These are phyloP conservation scores for Phalloptychus januarius DNA, from an alignment of 2,797 vertebrate species.

Conservation along the genomic window DNA sequence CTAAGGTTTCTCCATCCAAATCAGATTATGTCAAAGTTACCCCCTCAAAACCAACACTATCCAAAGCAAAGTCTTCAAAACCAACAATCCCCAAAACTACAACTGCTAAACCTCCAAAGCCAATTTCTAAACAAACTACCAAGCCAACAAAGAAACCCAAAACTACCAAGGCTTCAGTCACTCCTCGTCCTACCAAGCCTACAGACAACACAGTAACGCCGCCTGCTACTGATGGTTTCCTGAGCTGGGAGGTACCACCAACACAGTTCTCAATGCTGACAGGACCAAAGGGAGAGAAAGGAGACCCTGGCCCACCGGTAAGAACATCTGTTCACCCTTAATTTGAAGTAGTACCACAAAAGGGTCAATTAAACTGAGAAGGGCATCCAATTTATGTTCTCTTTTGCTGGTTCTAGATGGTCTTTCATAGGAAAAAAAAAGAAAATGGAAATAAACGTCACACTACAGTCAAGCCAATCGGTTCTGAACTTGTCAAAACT, in stretches of 20 bases:
- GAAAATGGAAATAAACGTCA: conserved; percentile 17
- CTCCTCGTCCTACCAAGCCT: conserved; percentile 58
- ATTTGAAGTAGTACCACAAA: conserved; percentile 7
- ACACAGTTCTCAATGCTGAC: conserved; percentile 84
- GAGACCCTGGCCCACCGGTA: conserved; percentile 89
- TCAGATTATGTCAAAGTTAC: conserved; percentile 54
- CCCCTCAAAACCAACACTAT: conserved; percentile 53
- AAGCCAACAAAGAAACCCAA: conserved; percentile 67
- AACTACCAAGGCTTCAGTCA: conserved; percentile 62
- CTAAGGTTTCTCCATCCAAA: conserved; percentile 64
- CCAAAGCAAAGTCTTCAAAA: conserved; percentile 66
- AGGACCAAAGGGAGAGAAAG: conserved; percentile 88
- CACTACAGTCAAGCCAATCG: not conserved
- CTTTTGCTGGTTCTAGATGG: conserved; percentile 2
- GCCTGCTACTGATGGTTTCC: conserved; percentile 83
- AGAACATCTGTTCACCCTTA: conserved; percentile 59
- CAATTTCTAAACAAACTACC: conserved; percentile 49
- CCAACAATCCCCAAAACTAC: conserved; percentile 54
- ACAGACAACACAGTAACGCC: conserved; percentile 77
- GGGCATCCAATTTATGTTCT: not conserved
- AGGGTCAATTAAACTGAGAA: not conserved
- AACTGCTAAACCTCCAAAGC: conserved; percentile 55
- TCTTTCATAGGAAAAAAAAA: conserved; percentile 21
- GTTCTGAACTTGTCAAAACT: conserved; percentile 10
- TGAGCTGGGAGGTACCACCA: conserved; percentile 84